Percentiles rank a stretch among this genome's conserved stretches.
These are phyloP conservation scores for Zele albiditarsus DNA, from an alignment of 2,888 invertebrate genomes.

Conservation along the genomic window DNA sequence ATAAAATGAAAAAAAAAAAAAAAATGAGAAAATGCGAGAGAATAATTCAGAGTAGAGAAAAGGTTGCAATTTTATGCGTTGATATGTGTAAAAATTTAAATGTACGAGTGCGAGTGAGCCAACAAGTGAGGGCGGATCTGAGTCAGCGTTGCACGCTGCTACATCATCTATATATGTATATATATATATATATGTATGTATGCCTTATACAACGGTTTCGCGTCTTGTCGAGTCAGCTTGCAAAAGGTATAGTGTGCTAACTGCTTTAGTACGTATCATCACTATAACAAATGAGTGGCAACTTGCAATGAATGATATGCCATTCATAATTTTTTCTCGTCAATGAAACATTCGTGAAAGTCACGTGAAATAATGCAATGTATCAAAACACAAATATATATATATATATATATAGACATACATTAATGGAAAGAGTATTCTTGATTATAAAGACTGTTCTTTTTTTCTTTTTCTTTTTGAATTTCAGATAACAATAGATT, in stretches of 20 bases:
- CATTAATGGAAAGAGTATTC: too few species aligned
- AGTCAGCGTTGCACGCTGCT: slow-evolving; percentile 63
- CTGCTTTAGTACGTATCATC: slow-evolving; percentile 54
- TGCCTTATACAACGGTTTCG: slow-evolving; percentile 47
- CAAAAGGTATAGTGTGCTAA: slow-evolving; percentile 57
- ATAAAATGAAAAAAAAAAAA: slow-evolving; percentile 20
- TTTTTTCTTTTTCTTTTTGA: too few species aligned
- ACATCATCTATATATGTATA: neutral
- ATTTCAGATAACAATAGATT: too few species aligned
- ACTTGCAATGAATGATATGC: slow-evolving; percentile 60
- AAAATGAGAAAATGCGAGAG: slow-evolving; percentile 30
- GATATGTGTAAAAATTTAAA: neutral
- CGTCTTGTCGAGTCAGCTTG: slow-evolving; percentile 69
- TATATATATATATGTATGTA: slow-evolving; percentile 24
- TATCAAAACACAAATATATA: slow-evolving; percentile 8
- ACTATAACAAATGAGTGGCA: slow-evolving; percentile 58
- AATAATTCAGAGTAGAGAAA: slow-evolving; percentile 32
- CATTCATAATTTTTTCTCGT: slow-evolving; percentile 63
- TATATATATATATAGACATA: neutral
- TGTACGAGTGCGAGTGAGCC: slow-evolving; percentile 35
- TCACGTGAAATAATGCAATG: slow-evolving; percentile 9
- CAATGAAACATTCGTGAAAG: slow-evolving; percentile 22
- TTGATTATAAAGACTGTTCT: too few species aligned
- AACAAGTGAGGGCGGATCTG: slow-evolving; percentile 68
- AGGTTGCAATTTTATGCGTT: slow-evolving; percentile 16